Conservation (phyloP, 2,888 invertebrate species). For the Plagodis dolabraria region DNA sequence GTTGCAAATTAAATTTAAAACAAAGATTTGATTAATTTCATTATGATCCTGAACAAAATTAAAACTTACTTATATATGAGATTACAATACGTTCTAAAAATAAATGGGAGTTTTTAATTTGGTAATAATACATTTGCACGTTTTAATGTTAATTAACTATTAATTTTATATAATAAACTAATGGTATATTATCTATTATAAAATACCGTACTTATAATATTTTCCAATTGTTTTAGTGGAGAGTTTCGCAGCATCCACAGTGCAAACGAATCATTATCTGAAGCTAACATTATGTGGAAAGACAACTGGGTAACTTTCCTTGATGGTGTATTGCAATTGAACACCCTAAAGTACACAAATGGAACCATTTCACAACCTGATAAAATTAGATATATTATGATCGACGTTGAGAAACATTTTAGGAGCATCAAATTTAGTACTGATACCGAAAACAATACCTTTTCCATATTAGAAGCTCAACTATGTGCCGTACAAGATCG, state of each 20-base stretch:
- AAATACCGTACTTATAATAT: too few relatives aligned
- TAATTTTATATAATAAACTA: too few relatives aligned
- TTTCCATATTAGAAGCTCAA: neutral
- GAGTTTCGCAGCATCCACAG: slow-evolving; percentile 48
- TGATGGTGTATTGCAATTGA: slow-evolving; percentile 91
- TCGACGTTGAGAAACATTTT: slow-evolving; percentile 38
- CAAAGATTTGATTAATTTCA: too few relatives aligned
- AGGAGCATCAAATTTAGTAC: neutral
- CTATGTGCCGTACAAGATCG: slow-evolving; percentile 1
- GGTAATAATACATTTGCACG: too few relatives aligned
- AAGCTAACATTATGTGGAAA: slow-evolving; percentile 82
- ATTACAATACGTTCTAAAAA: too few relatives aligned
- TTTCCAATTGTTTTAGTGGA: slow-evolving; percentile 38
- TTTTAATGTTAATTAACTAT: too few relatives aligned
- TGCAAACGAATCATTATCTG: slow-evolving; percentile 39
- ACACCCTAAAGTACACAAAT: slow-evolving; percentile 85
- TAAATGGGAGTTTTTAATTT: too few relatives aligned
- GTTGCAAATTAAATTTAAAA: too few relatives aligned
- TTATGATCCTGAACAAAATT: too few relatives aligned
- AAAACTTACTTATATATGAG: too few relatives aligned
- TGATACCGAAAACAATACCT: neutral
- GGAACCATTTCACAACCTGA: slow-evolving; percentile 87
- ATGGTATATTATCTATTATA: too few relatives aligned
- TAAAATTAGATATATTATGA: slow-evolving; percentile 39
- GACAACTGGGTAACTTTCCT: slow-evolving; percentile 92